Base-by-base conservation (phyloP, 2,888 invertebrate species). In the Nemoura dubitans region DNA sequence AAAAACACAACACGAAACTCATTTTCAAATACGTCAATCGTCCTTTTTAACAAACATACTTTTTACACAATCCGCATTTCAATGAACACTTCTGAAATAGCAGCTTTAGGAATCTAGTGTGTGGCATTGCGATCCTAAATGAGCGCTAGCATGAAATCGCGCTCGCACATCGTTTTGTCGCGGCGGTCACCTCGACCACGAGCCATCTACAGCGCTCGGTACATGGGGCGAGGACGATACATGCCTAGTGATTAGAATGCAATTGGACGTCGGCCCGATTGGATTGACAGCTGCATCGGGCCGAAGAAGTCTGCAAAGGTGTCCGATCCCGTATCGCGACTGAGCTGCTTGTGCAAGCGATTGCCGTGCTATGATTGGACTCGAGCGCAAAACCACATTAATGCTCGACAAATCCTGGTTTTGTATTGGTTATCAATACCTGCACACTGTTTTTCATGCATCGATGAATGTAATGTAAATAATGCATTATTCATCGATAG, bases 401-500 rank as follows among this genome's bases (percentile, higher is more conserved):
- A 36, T 59, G 59, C 16, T 59, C 16, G 36, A 3, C 10, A 36
- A 59, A 16, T 3, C 59, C 59, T 7, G 14, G 59, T 59, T 59
- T 59, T 16, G 21, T 59, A 78, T 27, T 10, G 25, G 27, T 78
- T 78, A 78, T 78, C 27, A 59, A 59, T 26, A 78, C 78, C 25
- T 78, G 28, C 26, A 78, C 14, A 14, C 28, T 78, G 78, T 78
- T 78, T 78, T 59, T 21, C 59, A 78, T 81, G 81, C 81, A 29
- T 81, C 29, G 28, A 81, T 28, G 81, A n/a, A 28, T 26, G 29
- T 27, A 81, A 81, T 81, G 27, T 27, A 27, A 30, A 30, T 78
- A 26, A 30, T 81, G 30, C 26, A 81, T 81, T 81, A 81, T 81
- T 30, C 81, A 81, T 81, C 21, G 28, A n/a, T 36, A 3, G n/a